Percentiles rank a stretch among this genome's conserved stretches.
phyloP scores from a whole-genome alignment of 2,797 vertebrate genomes.

The Bradypodion pumilum region DNA sequence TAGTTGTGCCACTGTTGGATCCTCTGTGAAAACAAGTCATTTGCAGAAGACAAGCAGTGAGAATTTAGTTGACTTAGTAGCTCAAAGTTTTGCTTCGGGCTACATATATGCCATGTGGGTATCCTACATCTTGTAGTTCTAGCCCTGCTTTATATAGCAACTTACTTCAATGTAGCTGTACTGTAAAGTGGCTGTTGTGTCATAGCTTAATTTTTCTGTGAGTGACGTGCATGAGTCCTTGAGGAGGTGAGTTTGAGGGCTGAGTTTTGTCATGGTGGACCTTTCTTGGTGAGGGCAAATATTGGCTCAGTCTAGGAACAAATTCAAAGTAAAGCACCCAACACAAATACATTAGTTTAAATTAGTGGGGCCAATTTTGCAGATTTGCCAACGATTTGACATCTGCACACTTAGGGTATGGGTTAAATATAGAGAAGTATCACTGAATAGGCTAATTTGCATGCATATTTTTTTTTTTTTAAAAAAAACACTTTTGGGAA shows the following conservation, averaged over 20 bases:
- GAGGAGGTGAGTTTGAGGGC: background rate
- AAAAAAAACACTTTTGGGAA: no score
- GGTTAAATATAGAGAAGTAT: no score
- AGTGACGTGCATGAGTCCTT: background rate
- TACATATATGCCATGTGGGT: slow-evolving; percentile 32
- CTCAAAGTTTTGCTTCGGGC: slow-evolving; percentile 50
- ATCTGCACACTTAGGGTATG: no score
- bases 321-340: no score
- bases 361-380: no score
- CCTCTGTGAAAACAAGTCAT: slow-evolving; percentile 37
- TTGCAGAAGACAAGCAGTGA: slow-evolving; percentile 36
- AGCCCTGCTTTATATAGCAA: slow-evolving; percentile 46
- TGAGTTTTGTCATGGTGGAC: background rate
- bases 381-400: no score
- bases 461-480: no score
- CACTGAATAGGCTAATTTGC: no score
- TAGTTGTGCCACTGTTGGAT: slow-evolving; percentile 42
- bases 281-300: background rate
- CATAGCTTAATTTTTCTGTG: background rate
- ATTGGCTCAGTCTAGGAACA: no score
- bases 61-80: slow-evolving; percentile 58
- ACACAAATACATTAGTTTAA: no score
- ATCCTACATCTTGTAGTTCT: slow-evolving; percentile 48
- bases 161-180: slow-evolving; percentile 26
- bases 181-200: background rate